Percentiles rank a stretch among this genome's conserved stretches.
These are phyloP conservation scores for Euplexia lucipara DNA, from an alignment of 2,888 invertebrate genomes.

Conservation along the genomic window DNA sequence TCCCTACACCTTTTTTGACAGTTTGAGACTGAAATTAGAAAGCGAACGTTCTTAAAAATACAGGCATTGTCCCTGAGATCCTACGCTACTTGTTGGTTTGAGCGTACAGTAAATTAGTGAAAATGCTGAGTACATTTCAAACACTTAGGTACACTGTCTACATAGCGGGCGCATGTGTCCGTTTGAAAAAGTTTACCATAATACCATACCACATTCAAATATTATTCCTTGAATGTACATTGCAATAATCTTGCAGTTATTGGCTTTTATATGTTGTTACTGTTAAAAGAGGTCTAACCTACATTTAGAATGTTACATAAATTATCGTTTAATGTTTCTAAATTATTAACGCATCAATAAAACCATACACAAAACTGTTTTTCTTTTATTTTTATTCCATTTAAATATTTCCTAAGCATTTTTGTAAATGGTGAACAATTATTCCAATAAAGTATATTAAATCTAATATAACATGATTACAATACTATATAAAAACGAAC, in stretches of 20 bases:
- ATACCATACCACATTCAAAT: not conserved
- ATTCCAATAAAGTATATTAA: constrained; percentile 7
- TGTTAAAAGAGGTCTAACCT: not conserved
- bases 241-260: not conserved
- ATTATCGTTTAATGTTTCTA: constrained; percentile 2
- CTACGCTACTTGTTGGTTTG: not conserved
- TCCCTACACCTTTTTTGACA: too few relatives aligned
- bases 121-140: not conserved
- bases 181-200: not conserved
- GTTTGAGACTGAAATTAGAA: too few relatives aligned
- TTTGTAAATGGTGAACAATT: constrained; percentile 2
- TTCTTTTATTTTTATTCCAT: constrained; percentile 17
- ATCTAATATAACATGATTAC: constrained; percentile 20
- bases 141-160: not conserved
- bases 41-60: too few relatives aligned
- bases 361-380: constrained; percentile 7
- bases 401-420: constrained; percentile 8
- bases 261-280: not conserved
- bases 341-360: constrained; percentile 30
- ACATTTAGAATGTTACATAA: constrained; percentile 26
- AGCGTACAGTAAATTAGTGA: not conserved
- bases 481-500: too few relatives aligned
- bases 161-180: not conserved
- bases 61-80: too few relatives aligned
- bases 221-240: not conserved